These are phyloP conservation scores for Pelodytes ibericus DNA, from an alignment of 2,797 vertebrate species.

Conservation along the genomic window DNA sequence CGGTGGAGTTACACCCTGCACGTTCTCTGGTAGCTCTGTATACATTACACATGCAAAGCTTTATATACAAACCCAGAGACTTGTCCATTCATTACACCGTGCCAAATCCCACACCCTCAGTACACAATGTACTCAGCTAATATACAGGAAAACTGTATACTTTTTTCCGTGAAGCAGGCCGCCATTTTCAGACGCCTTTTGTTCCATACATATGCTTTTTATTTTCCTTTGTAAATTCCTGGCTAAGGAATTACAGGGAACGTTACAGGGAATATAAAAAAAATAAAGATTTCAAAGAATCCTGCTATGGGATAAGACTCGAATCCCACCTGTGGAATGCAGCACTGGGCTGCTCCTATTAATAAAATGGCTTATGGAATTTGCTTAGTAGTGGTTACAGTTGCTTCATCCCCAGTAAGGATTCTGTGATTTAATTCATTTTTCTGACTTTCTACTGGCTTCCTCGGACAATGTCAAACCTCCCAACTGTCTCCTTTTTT, in stretches of 20 bases:
- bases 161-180: constrained; percentile 18
- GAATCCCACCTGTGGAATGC: no score
- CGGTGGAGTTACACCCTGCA: constrained; percentile 24
- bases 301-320: neutral
- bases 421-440: no score
- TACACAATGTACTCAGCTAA: neutral
- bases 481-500: no score
- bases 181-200: neutral
- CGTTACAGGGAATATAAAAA: neutral
- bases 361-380: no score
- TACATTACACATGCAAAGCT: neutral
- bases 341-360: no score
- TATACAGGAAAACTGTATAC: neutral
- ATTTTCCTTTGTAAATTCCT: constrained; percentile 3
- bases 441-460: no score
- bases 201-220: constrained; percentile 9
- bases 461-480: no score
- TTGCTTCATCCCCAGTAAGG: no score
- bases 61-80: neutral
- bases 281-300: neutral
- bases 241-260: neutral
- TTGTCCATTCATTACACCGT: neutral
- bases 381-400: no score
- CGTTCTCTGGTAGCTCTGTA: neutral
- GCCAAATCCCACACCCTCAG: constrained; percentile 31